phyloP scores from a whole-genome alignment of 92 coral and sea anemone species.

The Porites evermanni region DNA sequence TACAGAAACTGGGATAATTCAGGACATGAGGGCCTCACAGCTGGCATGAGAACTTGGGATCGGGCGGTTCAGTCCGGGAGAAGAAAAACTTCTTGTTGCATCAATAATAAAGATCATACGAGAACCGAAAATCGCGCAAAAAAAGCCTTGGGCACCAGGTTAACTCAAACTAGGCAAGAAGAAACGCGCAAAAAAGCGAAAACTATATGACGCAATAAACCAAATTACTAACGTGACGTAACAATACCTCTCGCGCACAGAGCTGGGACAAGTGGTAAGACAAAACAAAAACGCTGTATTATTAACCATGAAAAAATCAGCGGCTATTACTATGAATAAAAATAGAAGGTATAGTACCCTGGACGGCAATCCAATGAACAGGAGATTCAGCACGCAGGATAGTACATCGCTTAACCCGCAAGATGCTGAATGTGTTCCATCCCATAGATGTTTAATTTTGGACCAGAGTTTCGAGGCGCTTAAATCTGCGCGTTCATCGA shows the following conservation, averaged over 20 bases:
- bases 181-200: background rate
- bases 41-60: too few species aligned
- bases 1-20: too few species aligned
- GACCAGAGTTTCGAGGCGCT: slow-evolving; percentile 75
- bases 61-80: too few species aligned
- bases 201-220: slow-evolving; percentile 23
- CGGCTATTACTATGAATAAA: slow-evolving; percentile 21
- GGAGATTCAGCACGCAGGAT: slow-evolving; percentile 19
- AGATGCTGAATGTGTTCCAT: slow-evolving; percentile 61
- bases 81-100: too few species aligned
- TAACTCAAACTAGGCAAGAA: too few species aligned
- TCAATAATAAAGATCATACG: too few species aligned
- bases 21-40: too few species aligned
- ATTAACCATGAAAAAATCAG: background rate
- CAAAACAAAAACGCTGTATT: too few species aligned
- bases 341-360: slow-evolving; percentile 11
- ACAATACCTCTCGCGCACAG: background rate
- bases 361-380: slow-evolving; percentile 13
- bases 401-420: slow-evolving; percentile 21
- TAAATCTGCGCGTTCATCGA: slow-evolving; percentile 77
- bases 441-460: slow-evolving; percentile 72
- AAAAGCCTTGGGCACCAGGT: too few species aligned
- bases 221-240: background rate
- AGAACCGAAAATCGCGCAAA: too few species aligned
- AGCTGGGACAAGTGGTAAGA: background rate